Base-by-base conservation (phyloP, 2,113 vertebrate species). In the Petrocephalus zakoni region DNA sequence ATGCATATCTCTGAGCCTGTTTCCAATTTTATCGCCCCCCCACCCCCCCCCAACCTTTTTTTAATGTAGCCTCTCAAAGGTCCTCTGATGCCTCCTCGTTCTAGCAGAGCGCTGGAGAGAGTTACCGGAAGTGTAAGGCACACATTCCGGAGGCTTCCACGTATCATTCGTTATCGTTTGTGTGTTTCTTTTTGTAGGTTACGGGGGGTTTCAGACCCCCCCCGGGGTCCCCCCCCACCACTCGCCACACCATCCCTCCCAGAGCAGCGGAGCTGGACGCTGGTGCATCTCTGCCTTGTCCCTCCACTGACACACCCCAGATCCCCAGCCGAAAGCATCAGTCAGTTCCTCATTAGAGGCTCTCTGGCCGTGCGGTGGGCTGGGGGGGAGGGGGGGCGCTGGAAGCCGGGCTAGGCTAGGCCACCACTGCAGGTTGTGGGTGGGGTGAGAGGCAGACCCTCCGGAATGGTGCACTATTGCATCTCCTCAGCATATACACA, bases 301-400 rank as follows among this genome's bases (percentile, higher is more conserved):
- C n/a, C 53, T 34, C 21, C 87, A 37, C 4, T 85, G 46, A 85
- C 82, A 52, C 13, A 17, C 13, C 46, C 58, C 10, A 75, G 58
- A 34, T 21, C 25, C 64, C 61, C 25, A 87, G 51, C 64, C 53
- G 51, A 87, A 87, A 87, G 34, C 34, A 56, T 22, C 87, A 46
- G 68, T 88, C 17, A 46, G 81, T 75, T 87, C 42, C 87, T 87
- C 87, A 72, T 72, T 51, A 72, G 85, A 15, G 8, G 61, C 46
- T 47, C 47, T 17, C 81, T 47, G 5, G 49, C 51, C 87, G 21
- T 17, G 17, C 47, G 4, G 7, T 15, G 4, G 34, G 61, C 8
- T 29, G 15, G 34, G 72, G 0, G 72, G 11, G 64, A 1, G 9
- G 25, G 29, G 51, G 68, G 49, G 7, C n/a, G 47, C 68, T 53